Conservation (phyloP, 2,113 vertebrate genomes). For the Noturus placidus region DNA sequence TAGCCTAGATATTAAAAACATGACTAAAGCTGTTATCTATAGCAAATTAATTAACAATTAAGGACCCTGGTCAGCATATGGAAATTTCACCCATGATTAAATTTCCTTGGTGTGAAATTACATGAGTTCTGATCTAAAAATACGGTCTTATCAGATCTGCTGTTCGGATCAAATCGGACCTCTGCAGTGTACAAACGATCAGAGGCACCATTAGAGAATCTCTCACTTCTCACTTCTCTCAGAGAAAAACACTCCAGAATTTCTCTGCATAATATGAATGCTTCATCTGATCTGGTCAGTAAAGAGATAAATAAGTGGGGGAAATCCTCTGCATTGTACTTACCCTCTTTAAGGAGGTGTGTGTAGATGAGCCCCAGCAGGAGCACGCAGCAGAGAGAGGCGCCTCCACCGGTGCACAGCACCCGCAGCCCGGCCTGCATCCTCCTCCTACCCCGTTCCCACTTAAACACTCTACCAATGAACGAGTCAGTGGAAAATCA, state of each 20-base stretch:
- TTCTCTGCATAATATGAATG: not conserved
- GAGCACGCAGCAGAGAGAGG: constrained; percentile 80
- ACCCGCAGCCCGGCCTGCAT: constrained; percentile 81
- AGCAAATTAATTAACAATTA: no score
- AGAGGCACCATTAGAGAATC: not conserved
- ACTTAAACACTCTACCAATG: constrained; percentile 16
- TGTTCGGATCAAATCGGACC: not conserved
- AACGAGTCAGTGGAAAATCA: constrained; percentile 20
- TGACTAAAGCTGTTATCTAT: not conserved
- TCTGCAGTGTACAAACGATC: not conserved
- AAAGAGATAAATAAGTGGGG: not conserved
- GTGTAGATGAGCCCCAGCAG: constrained; percentile 81
- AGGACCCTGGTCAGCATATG: not conserved
- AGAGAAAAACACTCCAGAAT: not conserved
- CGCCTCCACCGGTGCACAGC: constrained; percentile 78
- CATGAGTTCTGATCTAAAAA: not conserved
- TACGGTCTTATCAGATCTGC: not conserved
- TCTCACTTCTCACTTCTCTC: not conserved
- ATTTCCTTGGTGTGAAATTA: not conserved
- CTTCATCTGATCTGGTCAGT: not conserved
- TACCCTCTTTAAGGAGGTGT: constrained; percentile 81
- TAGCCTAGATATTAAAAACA: not conserved
- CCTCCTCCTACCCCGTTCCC: constrained; percentile 58
- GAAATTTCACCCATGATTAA: not conserved
- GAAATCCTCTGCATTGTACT: constrained; percentile 49